phyloP scores from a whole-genome alignment of 2,888 invertebrate species.

The Polymixis flavicincta region DNA sequence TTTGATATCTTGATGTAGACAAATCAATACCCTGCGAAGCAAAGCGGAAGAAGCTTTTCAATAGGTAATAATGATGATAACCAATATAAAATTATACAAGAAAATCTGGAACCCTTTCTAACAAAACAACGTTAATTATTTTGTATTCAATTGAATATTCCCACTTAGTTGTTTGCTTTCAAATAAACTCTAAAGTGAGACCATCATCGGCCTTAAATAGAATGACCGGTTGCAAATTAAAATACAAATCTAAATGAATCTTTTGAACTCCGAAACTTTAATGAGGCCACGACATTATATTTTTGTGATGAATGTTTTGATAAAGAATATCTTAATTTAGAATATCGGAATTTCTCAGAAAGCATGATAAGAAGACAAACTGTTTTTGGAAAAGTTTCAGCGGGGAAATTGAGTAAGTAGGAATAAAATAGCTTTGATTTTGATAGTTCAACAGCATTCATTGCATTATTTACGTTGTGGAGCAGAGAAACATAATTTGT shows the following conservation, averaged over 20 bases:
- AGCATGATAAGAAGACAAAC: no score
- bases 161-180: background rate
- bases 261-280: background rate
- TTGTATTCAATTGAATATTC: background rate
- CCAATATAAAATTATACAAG: no score
- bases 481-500: no score
- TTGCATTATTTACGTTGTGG: no score
- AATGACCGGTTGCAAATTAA: no score
- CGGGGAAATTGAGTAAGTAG: no score
- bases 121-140: constrained; percentile 2
- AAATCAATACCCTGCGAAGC: background rate
- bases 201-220: background rate
- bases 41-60: background rate
- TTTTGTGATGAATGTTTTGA: background rate
- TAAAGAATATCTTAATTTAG: background rate
- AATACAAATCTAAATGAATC: background rate
- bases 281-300: background rate
- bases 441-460: no score
- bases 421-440: no score
- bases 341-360: no score
- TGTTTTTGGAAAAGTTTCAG: no score
- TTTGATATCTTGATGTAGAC: background rate
- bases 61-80: background rate
- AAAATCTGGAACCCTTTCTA: background rate
- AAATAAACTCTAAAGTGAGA: background rate